These are phyloP conservation scores for Sorex maritimensis DNA, from an alignment of 2,797 vertebrate species.

Conservation along the genomic window DNA sequence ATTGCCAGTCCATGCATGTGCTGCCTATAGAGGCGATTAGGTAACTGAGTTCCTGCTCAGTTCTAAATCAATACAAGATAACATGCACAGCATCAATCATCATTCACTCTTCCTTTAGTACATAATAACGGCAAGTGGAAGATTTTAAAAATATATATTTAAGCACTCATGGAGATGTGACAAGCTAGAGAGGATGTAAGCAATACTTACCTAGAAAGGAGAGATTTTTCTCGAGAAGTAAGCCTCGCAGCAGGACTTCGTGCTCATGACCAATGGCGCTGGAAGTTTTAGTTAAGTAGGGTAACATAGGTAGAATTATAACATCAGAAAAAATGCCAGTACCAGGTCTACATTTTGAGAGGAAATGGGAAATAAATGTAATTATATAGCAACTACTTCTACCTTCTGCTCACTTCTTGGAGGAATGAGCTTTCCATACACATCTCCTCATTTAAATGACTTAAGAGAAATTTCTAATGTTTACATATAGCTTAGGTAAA, in stretches of 20 bases:
- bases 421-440: slow-evolving; percentile 18
- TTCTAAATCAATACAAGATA: slow-evolving; percentile 94
- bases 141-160: slow-evolving; percentile 46
- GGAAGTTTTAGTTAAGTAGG: slow-evolving; percentile 88
- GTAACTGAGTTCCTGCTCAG: slow-evolving; percentile 92
- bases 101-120: slow-evolving; percentile 87
- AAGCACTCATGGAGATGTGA: slow-evolving; percentile 62
- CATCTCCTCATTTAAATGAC: slow-evolving; percentile 15
- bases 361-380: not conserved
- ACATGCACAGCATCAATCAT: slow-evolving; percentile 91
- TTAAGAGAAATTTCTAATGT: not conserved
- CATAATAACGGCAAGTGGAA: slow-evolving; percentile 82
- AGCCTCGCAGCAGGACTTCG: slow-evolving; percentile 96
- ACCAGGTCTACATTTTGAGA: not conserved
- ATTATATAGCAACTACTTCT: not conserved
- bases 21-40: slow-evolving; percentile 91
- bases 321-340: not conserved
- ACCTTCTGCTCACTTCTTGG: not conserved
- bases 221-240: slow-evolving; percentile 95
- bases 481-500: slow-evolving; percentile 28
- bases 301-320: slow-evolving; percentile 55
- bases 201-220: slow-evolving; percentile 96
- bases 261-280: slow-evolving; percentile 98
- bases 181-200: slow-evolving; percentile 61
- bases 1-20: slow-evolving; percentile 90